Evolutionary conservation across 2,797 vertebrate genomes (phyloP).

Genomic region (Falco peregrinus): DNA sequence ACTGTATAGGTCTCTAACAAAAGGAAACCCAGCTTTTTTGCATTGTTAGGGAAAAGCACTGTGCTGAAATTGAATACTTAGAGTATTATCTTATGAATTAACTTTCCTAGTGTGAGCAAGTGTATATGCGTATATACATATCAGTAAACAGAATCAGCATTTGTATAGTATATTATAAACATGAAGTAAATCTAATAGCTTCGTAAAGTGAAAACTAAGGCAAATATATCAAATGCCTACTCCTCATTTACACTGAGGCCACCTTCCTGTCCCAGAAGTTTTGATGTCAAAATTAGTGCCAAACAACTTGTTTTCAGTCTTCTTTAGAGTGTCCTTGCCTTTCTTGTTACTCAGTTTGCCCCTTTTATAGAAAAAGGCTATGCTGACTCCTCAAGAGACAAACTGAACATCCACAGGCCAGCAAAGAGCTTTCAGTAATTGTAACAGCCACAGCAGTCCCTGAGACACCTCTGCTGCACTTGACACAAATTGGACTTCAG

Average conservation of each 20-base stretch:
- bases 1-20: not conserved
- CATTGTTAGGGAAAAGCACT: not conserved
- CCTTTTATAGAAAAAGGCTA: not conserved
- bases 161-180: not conserved
- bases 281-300: not conserved
- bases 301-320: not conserved
- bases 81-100: not conserved
- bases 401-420: not conserved
- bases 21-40: not conserved
- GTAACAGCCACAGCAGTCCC: not conserved
- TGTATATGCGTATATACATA: not conserved
- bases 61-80: not conserved
- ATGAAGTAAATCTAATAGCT: not conserved
- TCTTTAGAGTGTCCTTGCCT: not conserved
- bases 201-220: not conserved
- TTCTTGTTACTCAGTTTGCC: not conserved
- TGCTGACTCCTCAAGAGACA: not conserved
- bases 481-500: not conserved
- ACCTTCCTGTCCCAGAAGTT: not conserved
- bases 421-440: not conserved
- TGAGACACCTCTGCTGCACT: not conserved
- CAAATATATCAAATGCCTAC: not conserved
- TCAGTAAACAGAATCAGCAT: not conserved
- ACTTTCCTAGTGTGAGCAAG: not conserved
- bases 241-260: not conserved